Evolutionary conservation across 2,888 invertebrate species (phyloP).

Genomic region (Rosalia funebris): DNA sequence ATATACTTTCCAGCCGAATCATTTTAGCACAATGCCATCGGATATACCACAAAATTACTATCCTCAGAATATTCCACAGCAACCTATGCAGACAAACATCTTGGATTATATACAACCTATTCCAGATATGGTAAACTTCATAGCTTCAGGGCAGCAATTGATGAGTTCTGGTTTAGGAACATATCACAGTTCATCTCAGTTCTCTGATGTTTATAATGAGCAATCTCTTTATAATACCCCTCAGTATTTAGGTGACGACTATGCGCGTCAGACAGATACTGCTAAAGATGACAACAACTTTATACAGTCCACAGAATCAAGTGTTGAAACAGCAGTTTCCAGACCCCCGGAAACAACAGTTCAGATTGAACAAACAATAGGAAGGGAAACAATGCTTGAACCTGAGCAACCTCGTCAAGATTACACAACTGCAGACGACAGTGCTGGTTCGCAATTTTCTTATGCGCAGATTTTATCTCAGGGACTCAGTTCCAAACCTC

Average conservation of each 20-base stretch:
- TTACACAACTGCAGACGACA: slow-evolving; percentile 3
- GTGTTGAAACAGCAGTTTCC: not conserved
- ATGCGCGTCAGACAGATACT: not conserved
- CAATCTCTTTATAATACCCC: slow-evolving; percentile 14
- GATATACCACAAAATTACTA: slow-evolving; percentile 39
- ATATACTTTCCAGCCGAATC: slow-evolving; percentile 39
- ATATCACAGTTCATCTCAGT: slow-evolving; percentile 57
- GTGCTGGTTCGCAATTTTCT: slow-evolving; percentile 65
- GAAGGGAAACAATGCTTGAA: slow-evolving; percentile 11
- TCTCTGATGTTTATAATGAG: slow-evolving; percentile 24
- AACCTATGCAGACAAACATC: slow-evolving; percentile 53
- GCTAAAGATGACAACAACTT: slow-evolving; percentile 1
- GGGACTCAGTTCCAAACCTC: slow-evolving; percentile 66
- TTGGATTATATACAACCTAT: slow-evolving; percentile 65
- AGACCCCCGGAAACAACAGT: not conserved
- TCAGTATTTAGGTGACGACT: slow-evolving; percentile 20
- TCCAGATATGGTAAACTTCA: slow-evolving; percentile 66
- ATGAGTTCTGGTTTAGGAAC: slow-evolving; percentile 66
- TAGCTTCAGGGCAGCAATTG: slow-evolving; percentile 64
- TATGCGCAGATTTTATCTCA: slow-evolving; percentile 79
- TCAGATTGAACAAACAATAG: slow-evolving; percentile 16
- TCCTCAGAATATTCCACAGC: slow-evolving; percentile 33
- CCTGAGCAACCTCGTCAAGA: slow-evolving; percentile 12
- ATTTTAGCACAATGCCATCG: slow-evolving; percentile 12
- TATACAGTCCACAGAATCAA: not conserved